Evolutionary conservation across 2,888 invertebrate genomes (phyloP).

Genomic region (Diachrysia chrysitis): DNA sequence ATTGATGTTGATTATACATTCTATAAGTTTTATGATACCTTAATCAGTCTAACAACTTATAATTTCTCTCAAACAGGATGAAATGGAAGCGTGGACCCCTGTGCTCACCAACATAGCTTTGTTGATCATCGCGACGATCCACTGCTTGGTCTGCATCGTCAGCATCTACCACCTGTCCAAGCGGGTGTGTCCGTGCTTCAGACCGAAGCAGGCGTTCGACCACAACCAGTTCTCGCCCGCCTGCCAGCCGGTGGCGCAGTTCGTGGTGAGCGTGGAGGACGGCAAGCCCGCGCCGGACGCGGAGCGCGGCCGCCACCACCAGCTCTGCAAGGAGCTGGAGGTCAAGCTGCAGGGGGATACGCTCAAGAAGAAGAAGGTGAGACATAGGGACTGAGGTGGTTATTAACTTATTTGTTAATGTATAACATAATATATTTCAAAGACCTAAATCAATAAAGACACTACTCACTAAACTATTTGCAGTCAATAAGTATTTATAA

Average conservation of each 20-base stretch:
- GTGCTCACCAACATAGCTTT: constrained; percentile 90
- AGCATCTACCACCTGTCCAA: constrained; percentile 88
- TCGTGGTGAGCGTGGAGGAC: constrained; percentile 81
- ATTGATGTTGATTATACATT: too few relatives aligned
- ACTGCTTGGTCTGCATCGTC: constrained; percentile 88
- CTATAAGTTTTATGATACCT: too few relatives aligned
- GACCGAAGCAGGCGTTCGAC: constrained; percentile 82
- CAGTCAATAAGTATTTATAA: too few relatives aligned
- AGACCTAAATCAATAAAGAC: too few relatives aligned
- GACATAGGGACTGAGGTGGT: neutral
- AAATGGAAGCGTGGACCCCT: constrained; percentile 89
- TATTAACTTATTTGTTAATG: too few relatives aligned
- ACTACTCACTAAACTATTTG: too few relatives aligned
- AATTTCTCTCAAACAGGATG: constrained; percentile 78
- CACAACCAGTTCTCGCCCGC: constrained; percentile 87
- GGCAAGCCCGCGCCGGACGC: constrained; percentile 69
- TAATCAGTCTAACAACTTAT: too few relatives aligned
- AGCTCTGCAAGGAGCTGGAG: constrained; percentile 81
- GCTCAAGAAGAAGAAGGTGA: constrained; percentile 77
- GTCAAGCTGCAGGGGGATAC: constrained; percentile 78
- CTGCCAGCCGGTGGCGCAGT: constrained; percentile 74
- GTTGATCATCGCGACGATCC: constrained; percentile 88
- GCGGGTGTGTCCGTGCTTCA: constrained; percentile 89
- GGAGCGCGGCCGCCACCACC: constrained; percentile 71
- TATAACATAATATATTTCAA: too few relatives aligned